phyloP scores from a whole-genome alignment of 2,888 invertebrate species.

The Mythimna lalbum region DNA sequence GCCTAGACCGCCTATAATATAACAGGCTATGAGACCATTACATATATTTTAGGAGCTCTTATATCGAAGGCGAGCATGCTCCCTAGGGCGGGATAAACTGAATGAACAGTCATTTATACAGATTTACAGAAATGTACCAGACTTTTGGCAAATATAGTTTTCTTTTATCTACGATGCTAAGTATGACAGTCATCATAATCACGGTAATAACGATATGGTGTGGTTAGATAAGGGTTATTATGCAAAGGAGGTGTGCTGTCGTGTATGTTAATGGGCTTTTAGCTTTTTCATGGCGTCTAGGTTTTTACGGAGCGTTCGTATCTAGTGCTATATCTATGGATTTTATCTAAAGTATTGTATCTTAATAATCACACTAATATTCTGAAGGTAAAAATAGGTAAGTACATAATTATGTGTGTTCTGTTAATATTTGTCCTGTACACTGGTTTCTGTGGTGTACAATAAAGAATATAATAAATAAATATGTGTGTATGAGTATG shows the following conservation, averaged over 20 bases:
- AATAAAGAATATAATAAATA: no score
- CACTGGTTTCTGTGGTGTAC: no score
- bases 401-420: no score
- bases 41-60: conserved; percentile 49
- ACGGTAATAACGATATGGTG: background rate
- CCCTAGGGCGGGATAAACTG: conserved; percentile 56
- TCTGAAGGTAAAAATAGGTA: no score
- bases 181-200: background rate
- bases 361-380: background rate
- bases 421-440: no score
- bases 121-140: conserved; percentile 46
- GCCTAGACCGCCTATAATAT: conserved; percentile 23
- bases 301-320: background rate
- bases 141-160: conserved; percentile 31
- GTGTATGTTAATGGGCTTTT: background rate
- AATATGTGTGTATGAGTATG: no score
- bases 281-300: no score
- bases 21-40: conserved; percentile 26
- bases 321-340: background rate
- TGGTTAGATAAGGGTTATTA: background rate
- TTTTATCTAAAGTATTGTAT: background rate
- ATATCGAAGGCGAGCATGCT: conserved; percentile 31
- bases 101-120: conserved; percentile 49
- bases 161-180: conserved; percentile 6
- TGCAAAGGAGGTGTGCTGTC: background rate